phyloP scores from a whole-genome alignment of 2,113 vertebrate species.

The Dicaeum eximium region DNA sequence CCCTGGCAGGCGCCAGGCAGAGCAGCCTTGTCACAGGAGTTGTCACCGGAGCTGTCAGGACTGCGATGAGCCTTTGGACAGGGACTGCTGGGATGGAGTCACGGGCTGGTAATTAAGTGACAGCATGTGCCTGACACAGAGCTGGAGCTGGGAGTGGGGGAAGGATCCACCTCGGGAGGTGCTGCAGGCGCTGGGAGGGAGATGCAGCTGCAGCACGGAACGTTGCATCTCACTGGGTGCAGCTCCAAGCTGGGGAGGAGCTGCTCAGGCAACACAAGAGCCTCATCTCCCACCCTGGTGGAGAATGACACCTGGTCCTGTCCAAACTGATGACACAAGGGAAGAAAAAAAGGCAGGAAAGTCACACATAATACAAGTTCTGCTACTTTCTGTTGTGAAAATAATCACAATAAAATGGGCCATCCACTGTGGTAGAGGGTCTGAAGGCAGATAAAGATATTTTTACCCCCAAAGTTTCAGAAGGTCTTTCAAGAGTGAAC shows the following conservation, averaged over 20 bases:
- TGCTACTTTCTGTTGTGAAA: not conserved
- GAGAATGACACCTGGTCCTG: not conserved
- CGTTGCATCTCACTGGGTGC: not conserved
- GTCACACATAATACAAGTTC: not conserved
- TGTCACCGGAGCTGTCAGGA: not conserved
- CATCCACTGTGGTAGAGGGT: not conserved
- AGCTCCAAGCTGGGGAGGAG: not conserved
- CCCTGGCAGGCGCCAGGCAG: not conserved
- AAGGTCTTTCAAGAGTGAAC: not conserved
- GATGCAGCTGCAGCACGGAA: not conserved
- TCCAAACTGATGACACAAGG: not conserved
- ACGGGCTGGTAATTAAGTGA: not conserved
- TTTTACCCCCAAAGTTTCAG: not conserved
- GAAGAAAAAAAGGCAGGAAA: not conserved
- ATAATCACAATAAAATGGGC: not conserved
- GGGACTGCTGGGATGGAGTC: not conserved
- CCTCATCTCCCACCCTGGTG: not conserved
- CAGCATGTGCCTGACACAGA: not conserved
- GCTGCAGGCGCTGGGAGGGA: not conserved
- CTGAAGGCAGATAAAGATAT: not conserved
- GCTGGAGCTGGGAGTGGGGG: not conserved
- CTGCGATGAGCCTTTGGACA: not conserved
- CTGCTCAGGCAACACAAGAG: not conserved
- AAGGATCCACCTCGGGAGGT: not conserved
- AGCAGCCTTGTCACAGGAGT: not conserved